These are phyloP conservation scores for Thymelicus acteon DNA, from an alignment of 2,888 invertebrate genomes.

Conservation along the genomic window DNA sequence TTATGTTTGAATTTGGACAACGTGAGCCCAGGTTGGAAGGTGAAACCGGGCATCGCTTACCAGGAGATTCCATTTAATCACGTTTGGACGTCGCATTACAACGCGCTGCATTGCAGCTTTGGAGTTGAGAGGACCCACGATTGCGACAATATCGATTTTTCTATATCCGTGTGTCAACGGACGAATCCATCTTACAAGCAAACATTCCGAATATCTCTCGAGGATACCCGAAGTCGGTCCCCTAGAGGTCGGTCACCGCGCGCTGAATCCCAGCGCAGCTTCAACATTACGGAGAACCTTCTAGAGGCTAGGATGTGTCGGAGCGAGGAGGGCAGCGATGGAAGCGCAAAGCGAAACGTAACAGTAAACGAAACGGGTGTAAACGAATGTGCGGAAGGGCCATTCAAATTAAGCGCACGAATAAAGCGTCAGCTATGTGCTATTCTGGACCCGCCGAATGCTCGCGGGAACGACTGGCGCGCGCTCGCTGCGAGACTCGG, in stretches of 20 bases:
- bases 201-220: conserved; percentile 78
- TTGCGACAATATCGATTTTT: conserved; percentile 78
- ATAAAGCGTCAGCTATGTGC: conserved; percentile 82
- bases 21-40: conserved; percentile 94
- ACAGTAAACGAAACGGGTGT: conserved; percentile 86
- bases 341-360: conserved; percentile 77
- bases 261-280: conserved; percentile 76
- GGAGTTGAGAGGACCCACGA: conserved; percentile 89
- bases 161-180: conserved; percentile 76
- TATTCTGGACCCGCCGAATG: conserved; percentile 96
- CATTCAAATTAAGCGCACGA: conserved; percentile 85
- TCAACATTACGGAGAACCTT: conserved; percentile 79
- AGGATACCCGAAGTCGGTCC: conserved; percentile 75
- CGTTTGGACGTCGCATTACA: conserved; percentile 94
- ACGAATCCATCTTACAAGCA: conserved; percentile 81
- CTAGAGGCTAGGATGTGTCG: conserved; percentile 77
- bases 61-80: conserved; percentile 96
- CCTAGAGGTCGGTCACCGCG: conserved; percentile 78
- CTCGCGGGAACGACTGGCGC: conserved; percentile 98
- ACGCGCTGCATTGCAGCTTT: conserved; percentile 96
- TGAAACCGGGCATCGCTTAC: conserved; percentile 94
- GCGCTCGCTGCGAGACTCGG: conserved; percentile 96
- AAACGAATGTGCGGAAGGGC: conserved; percentile 85
- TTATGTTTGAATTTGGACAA: conserved; percentile 95
- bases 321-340: conserved; percentile 78